phyloP scores from a whole-genome alignment of 2,113 vertebrate species.

The Corythornis vintsioides region DNA sequence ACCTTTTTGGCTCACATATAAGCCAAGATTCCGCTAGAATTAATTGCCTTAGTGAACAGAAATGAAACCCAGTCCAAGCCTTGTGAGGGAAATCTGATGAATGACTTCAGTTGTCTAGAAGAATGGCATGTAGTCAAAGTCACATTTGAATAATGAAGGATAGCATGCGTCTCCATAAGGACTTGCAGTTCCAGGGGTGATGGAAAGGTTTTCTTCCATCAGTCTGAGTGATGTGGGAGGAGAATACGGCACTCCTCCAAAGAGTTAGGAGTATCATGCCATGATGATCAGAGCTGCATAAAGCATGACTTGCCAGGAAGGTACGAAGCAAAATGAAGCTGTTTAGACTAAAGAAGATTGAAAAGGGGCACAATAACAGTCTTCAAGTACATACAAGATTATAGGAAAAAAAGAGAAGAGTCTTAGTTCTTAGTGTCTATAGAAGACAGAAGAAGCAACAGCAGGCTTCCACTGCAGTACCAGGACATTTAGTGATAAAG shows the following conservation, averaged over 20 bases:
- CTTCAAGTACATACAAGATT: not conserved
- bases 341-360: not conserved
- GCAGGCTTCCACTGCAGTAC: not conserved
- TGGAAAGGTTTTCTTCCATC: conserved; percentile 31
- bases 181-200: not conserved
- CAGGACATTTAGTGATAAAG: not conserved
- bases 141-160: conserved; percentile 27
- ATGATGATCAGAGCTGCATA: not conserved
- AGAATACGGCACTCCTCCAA: not conserved
- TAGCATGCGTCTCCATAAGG: not conserved
- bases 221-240: not conserved
- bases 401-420: not conserved
- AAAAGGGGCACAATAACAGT: rapidly evolving
- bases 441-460: not conserved
- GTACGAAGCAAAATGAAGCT: not conserved
- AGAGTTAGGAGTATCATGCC: not conserved
- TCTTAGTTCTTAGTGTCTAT: not conserved
- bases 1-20: conserved; percentile 42
- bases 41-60: not conserved
- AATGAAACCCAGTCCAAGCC: not conserved
- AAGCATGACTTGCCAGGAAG: not conserved
- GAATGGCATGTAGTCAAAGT: conserved; percentile 30
- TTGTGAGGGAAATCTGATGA: conserved; percentile 30
- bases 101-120: conserved; percentile 6
- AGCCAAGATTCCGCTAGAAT: conserved; percentile 41